Conservation (phyloP, 2,888 invertebrate genomes). For the Xiphydria camelus region DNA sequence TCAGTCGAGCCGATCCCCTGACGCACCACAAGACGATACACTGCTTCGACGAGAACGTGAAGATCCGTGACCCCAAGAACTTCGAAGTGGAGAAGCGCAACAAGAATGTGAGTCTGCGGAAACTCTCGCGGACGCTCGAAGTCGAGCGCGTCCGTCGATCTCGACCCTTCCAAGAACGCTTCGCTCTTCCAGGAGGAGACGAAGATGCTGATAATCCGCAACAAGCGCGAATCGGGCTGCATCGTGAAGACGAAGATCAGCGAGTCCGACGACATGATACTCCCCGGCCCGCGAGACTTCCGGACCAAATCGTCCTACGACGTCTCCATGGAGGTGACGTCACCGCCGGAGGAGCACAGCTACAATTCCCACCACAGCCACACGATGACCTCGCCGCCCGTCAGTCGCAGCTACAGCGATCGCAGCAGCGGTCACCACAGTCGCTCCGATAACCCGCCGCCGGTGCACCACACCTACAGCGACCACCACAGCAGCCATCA, state of each 20-base stretch:
- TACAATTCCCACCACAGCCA: constrained; percentile 5
- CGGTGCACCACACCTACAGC: background rate
- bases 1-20: constrained; percentile 17
- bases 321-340: constrained; percentile 1
- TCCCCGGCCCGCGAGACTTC: background rate
- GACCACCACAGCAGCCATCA: background rate
- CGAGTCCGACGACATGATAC: background rate
- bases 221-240: constrained; percentile 9
- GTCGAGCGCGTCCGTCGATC: no score
- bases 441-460: background rate
- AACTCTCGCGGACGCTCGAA: no score
- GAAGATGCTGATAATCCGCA: constrained; percentile 6
- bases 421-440: no score
- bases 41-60: constrained; percentile 23
- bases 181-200: constrained; percentile 11
- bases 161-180: no score
- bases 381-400: background rate
- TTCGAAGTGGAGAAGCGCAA: constrained; percentile 23
- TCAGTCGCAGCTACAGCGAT: background rate
- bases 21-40: constrained; percentile 22
- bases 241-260: constrained; percentile 6
- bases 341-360: constrained; percentile 6
- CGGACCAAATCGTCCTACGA: constrained; percentile 9
- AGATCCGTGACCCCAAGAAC: constrained; percentile 20
- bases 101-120: constrained; percentile 15